Conservation (phyloP, 2,888 invertebrate species). For the Listrodromus nycthemerus region DNA sequence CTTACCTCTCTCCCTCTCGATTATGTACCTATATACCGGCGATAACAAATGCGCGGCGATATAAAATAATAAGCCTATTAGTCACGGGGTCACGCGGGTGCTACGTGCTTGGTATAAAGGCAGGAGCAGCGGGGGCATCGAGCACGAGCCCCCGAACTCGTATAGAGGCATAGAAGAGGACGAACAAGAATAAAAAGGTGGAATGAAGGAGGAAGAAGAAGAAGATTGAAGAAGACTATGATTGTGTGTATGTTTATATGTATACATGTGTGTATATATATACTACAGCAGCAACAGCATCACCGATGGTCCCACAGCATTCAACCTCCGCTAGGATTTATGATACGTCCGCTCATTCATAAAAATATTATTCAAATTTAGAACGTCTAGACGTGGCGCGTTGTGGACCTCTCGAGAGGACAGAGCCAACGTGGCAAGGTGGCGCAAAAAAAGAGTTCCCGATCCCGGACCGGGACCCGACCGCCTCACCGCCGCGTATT, state of each 20-base stretch:
- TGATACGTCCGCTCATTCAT: constrained; percentile 83
- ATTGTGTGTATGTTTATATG: constrained; percentile 13
- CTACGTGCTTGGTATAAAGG: constrained; percentile 61
- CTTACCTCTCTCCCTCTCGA: constrained; percentile 24
- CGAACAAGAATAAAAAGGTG: constrained; percentile 49
- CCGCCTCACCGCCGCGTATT: constrained; percentile 11
- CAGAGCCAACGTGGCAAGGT: constrained; percentile 16
- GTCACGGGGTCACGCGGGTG: constrained; percentile 75
- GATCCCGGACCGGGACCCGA: constrained; percentile 62
- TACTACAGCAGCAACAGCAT: constrained; percentile 38
- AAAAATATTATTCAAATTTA: constrained; percentile 84
- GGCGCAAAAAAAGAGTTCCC: constrained; percentile 46
- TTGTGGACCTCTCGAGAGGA: constrained; percentile 54
- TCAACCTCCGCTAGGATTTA: constrained; percentile 75
- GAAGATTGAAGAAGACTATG: constrained; percentile 41
- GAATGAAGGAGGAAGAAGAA: constrained; percentile 47
- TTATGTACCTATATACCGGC: constrained; percentile 46
- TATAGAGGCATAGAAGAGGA: constrained; percentile 31
- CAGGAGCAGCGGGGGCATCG: constrained; percentile 44
- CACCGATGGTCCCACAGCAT: constrained; percentile 26
- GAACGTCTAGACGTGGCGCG: constrained; percentile 80
- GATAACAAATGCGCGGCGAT: constrained; percentile 81
- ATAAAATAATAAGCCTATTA: constrained; percentile 84
- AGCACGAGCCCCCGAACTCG: constrained; percentile 51
- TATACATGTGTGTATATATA: background rate